These are phyloP conservation scores for Pelvicachromis taeniatus DNA, from an alignment of 2,113 vertebrate genomes.

Conservation along the genomic window DNA sequence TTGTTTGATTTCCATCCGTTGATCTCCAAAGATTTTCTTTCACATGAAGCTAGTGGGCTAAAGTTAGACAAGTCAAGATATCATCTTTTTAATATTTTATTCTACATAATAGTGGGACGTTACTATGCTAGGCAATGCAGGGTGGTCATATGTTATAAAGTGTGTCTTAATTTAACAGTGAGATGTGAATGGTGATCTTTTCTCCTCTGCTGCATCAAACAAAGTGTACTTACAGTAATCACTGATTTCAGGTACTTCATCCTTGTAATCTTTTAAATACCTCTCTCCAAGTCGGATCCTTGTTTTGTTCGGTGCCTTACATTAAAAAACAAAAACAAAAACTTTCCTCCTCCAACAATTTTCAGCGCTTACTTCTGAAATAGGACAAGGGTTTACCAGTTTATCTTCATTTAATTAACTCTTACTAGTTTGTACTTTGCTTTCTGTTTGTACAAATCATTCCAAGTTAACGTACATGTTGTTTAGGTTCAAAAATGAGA, in stretches of 20 bases:
- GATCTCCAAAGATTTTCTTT: not conserved
- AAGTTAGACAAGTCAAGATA: not conserved
- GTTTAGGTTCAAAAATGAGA: not conserved
- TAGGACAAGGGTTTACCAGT: not conserved
- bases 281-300: not conserved
- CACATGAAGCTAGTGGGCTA: not conserved
- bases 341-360: not conserved
- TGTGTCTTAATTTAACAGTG: constrained; percentile 27
- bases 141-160: not conserved
- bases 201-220: not conserved
- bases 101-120: not conserved
- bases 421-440: not conserved
- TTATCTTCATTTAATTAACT: not conserved
- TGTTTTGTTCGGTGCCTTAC: not conserved
- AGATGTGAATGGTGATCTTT: constrained; percentile 5
- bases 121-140: not conserved
- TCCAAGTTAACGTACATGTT: not conserved
- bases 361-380: not conserved
- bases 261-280: not conserved
- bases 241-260: not conserved
- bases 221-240: not conserved
- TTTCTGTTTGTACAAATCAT: not conserved
- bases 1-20: not conserved
- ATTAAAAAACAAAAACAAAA: rapidly evolving
- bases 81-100: constrained; percentile 37